Evolutionary conservation across 1,140 invertebrate species (phyloP), one percentile per base, ranked within the genome.

Genomic region (Drosophila rhopaloa): DNA sequence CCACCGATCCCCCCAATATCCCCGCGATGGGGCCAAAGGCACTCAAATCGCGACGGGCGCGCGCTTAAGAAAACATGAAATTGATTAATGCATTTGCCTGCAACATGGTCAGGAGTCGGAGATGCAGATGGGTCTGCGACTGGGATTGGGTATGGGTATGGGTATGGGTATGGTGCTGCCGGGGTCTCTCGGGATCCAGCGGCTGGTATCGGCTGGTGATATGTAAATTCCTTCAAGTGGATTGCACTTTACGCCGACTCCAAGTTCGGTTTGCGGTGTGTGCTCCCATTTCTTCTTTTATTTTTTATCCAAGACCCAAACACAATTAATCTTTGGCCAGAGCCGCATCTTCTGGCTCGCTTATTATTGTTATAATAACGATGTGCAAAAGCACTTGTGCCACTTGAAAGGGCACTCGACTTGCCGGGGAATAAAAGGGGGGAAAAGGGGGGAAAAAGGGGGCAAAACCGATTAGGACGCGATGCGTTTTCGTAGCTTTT

Each of bases 291-390:
- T 84, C 81, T 73, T 77, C 43, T 40, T 24, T 66, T 3, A 1
- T 38, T 24, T 27, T 14, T 63, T 47, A 24, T 65, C 50, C 48
- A 43, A 73, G 71, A 67, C 62, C 77, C 63, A 77, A 86, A 73
- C 78, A 90, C 86, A 88, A 88, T 88, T 88, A 88, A 88, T 88
- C 84, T 89, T 79, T 82, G 82, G 65, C 79, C 71, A 79, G 65
- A 78, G 79, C 50, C 59, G 72, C 72, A 32, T 63, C 65, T 65
- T 61, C 35, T 53, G 60, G 37, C 43, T 38, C 43, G 88, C 88
- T 91, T 91, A 88, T 88, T 88, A 91, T 91, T 91, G 88, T 91
- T 91, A 82, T 91, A 91, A 91, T 91, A 91, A 91, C 81, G 89
- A 91, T 91, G 89, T 91, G 89, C 89, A 91, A 91, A 91, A 91